These are phyloP conservation scores for Atrichornis clamosus DNA, from an alignment of 2,113 vertebrate genomes.

Conservation along the genomic window DNA sequence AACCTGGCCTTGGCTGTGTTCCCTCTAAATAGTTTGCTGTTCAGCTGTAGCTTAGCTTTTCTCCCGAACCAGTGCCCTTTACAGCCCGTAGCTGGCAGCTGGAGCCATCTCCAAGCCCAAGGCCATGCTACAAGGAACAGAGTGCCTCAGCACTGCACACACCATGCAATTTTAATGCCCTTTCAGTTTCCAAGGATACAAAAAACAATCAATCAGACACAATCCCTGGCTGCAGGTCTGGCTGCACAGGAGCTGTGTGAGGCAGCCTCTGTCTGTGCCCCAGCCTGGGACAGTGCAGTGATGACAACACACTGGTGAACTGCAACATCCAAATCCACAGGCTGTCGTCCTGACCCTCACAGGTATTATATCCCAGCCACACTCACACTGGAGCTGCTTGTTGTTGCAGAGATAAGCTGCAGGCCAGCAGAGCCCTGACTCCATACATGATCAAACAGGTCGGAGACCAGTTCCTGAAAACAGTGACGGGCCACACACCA, in stretches of 20 bases:
- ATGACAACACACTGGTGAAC: accelerated
- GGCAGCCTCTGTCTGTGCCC: accelerated
- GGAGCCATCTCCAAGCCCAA: neutral
- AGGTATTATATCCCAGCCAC: neutral
- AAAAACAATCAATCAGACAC: neutral
- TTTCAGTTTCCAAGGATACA: conserved; percentile 56
- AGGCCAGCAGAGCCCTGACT: neutral
- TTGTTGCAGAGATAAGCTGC: neutral
- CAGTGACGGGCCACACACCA: accelerated
- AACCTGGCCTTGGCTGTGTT: neutral
- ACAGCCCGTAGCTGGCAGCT: neutral
- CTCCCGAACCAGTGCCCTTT: neutral
- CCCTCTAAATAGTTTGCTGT: neutral
- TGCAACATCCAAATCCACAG: neutral
- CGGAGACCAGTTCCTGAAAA: neutral
- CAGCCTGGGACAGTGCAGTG: neutral
- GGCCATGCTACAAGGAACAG: neutral
- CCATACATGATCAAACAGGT: neutral
- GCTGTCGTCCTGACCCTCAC: accelerated
- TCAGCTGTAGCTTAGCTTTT: neutral
- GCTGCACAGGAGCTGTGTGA: neutral
- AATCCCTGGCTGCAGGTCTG: neutral
- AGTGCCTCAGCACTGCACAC: neutral
- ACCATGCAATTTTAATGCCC: conserved; percentile 51
- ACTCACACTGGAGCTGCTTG: neutral